phyloP scores from a whole-genome alignment of 2,888 invertebrate genomes.

The Conomelus anceps region DNA sequence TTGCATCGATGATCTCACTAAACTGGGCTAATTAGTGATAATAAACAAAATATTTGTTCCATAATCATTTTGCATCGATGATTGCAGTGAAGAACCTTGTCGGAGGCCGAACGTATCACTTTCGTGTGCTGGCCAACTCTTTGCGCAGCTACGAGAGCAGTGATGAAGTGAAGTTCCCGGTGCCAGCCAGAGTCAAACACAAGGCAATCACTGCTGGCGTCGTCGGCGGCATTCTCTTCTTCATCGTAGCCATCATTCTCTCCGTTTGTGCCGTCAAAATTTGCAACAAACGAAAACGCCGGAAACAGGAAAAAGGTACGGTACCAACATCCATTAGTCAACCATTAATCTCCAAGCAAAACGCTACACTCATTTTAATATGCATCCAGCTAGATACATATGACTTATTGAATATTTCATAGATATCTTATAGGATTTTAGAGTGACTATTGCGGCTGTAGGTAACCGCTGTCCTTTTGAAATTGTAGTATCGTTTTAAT shows the following conservation, averaged over 20 bases:
- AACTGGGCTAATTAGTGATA: too few species aligned
- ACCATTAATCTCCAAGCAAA: too few species aligned
- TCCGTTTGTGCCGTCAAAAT: slow-evolving; percentile 97
- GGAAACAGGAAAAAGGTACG: slow-evolving; percentile 97
- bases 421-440: too few species aligned
- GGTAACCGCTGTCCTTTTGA: too few species aligned
- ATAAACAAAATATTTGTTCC: too few species aligned
- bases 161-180: slow-evolving; percentile 80
- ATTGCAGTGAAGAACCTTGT: slow-evolving; percentile 80
- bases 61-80: not conserved
- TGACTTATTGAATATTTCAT: too few species aligned
- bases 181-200: slow-evolving; percentile 86
- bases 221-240: slow-evolving; percentile 93
- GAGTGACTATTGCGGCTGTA: too few species aligned
- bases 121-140: slow-evolving; percentile 83
- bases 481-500: too few species aligned
- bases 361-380: too few species aligned
- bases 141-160: slow-evolving; percentile 80
- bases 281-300: slow-evolving; percentile 92
- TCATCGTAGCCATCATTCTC: slow-evolving; percentile 94
- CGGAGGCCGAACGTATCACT: slow-evolving; percentile 85
- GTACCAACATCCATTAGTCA: not conserved
- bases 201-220: slow-evolving; percentile 95
- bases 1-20: not conserved
- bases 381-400: too few species aligned